A percentile compares a stretch with the other conserved stretches of the same genome.
These are phyloP conservation scores for Eptatretus burgeri DNA, from an alignment of 2,113 vertebrate genomes.

Conservation along the genomic window DNA sequence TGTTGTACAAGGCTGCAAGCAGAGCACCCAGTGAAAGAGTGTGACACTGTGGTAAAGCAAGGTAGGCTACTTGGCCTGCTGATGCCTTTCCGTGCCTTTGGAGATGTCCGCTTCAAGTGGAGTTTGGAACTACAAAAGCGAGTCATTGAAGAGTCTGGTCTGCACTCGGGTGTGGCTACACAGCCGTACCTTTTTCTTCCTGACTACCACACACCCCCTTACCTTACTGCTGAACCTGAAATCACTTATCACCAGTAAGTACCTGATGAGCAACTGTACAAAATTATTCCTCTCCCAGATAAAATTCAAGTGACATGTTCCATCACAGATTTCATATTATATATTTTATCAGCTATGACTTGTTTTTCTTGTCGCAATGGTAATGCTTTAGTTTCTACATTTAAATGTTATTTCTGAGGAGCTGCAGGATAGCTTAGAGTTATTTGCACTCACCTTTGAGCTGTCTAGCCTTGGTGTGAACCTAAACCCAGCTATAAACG, in stretches of 20 bases:
- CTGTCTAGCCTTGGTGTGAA: no score
- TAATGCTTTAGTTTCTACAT: no score
- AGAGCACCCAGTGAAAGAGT: constrained; percentile 46
- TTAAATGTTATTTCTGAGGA: no score
- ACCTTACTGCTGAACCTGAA: constrained; percentile 50
- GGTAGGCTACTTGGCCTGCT: constrained; percentile 56
- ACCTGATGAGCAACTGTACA: no score
- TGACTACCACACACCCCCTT: constrained; percentile 54
- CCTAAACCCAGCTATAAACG: no score
- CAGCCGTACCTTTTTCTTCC: constrained; percentile 16
- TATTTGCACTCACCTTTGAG: no score
- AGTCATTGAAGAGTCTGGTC: constrained; percentile 26
- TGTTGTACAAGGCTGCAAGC: constrained; percentile 16
- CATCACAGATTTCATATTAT: no score
- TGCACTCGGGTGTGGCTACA: constrained; percentile 36
- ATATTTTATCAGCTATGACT: no score
- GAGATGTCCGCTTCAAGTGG: constrained; percentile 73
- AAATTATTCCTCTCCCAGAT: no score
- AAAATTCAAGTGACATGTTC: no score
- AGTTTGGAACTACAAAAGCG: constrained; percentile 47
- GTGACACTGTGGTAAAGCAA: constrained; percentile 34
- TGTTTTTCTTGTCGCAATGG: no score
- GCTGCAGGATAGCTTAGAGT: no score
- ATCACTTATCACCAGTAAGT: constrained; percentile 12
- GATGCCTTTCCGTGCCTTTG: constrained; percentile 62